A percentile compares a stretch with the other conserved stretches of the same genome.
phyloP scores from a whole-genome alignment of 1,140 invertebrate species.

The Homarus americanus region DNA sequence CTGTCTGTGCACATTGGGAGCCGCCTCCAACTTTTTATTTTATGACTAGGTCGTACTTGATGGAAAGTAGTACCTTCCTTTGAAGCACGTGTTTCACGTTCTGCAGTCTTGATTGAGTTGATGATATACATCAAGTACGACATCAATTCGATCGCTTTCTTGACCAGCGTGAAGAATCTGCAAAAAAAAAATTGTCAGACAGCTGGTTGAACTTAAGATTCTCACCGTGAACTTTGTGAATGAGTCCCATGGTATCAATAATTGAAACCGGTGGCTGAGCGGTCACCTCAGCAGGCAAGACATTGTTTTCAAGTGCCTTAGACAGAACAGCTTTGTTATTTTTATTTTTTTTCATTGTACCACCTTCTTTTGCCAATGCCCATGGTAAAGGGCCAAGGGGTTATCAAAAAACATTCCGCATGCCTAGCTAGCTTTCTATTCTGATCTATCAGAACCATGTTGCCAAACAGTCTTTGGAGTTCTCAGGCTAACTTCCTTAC shows the following conservation, averaged over 20 bases:
- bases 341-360: slow-evolving; percentile 16
- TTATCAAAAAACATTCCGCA: slow-evolving; percentile 22
- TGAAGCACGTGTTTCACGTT: too few species aligned
- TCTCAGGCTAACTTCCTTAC: slow-evolving; percentile 25
- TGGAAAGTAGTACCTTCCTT: too few species aligned
- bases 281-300: background rate
- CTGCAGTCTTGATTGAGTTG: too few species aligned
- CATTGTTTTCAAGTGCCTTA: background rate
- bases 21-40: too few species aligned
- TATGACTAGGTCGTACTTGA: too few species aligned
- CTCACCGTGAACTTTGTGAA: slow-evolving; percentile 33
- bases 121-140: too few species aligned
- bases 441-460: slow-evolving; percentile 18
- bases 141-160: too few species aligned
- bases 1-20: too few species aligned
- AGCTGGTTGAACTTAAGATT: slow-evolving; percentile 36
- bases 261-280: background rate
- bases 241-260: slow-evolving; percentile 29
- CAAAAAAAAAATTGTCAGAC: too few species aligned
- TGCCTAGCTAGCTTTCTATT: slow-evolving; percentile 39
- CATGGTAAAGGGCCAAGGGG: slow-evolving; percentile 24
- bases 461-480: background rate
- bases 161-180: too few species aligned
- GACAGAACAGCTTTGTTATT: slow-evolving; percentile 34
- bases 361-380: slow-evolving; percentile 44